Evolutionary conservation across 2,113 vertebrate genomes (phyloP), one percentile per base, ranked within the genome.

Genomic region (Phaethornis superciliosus): DNA sequence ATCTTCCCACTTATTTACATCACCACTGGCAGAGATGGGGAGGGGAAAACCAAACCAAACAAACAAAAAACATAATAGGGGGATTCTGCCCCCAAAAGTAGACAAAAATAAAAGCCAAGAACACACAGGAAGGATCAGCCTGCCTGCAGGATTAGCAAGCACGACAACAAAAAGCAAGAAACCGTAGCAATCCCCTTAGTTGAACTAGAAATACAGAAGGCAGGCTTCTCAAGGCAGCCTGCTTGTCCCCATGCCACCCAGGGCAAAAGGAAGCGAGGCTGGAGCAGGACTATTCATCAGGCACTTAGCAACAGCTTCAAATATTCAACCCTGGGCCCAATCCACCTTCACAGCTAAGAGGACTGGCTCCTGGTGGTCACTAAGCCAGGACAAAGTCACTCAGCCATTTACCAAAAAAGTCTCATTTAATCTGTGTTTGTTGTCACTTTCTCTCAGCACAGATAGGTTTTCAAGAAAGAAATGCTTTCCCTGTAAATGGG

Each of bases 321-420:
- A 68, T 44, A 52, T 7, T 68, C 44, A 71, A 3, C 14, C n/a
- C 42, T 40, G 27, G 20, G 33, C 44, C 42, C 7, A 3, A 33
- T 49, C 20, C 35, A 54, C 32, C 33, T 60, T 58, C 56, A 33
- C 1, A 1, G 35, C 44, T n/a, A 37, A 52, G 33, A 68, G 37
- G 49, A 40, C 10, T 40, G 10, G 51, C 46, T 58, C 55, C 55
- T 2, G 0, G 7, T 3, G 0, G 15, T 46, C 3, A 0, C 47
- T 44, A 46, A 13, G 27, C 60, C 40, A 49, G 55, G 21, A 81
- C 33, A 24, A 68, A 69, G 46, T 30, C 56, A 55, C 24, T 44
- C 3, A 1, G 40, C 44, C 51, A 30, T 74, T 79, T 51, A 79
- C 42, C 24, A 49, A 35, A 62, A 59, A 59, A 15, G 18, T 40